A percentile compares a stretch with the other conserved stretches of the same genome.
phyloP scores from a whole-genome alignment of 2,888 invertebrate species.

The Ecliptopera silaceata region DNA sequence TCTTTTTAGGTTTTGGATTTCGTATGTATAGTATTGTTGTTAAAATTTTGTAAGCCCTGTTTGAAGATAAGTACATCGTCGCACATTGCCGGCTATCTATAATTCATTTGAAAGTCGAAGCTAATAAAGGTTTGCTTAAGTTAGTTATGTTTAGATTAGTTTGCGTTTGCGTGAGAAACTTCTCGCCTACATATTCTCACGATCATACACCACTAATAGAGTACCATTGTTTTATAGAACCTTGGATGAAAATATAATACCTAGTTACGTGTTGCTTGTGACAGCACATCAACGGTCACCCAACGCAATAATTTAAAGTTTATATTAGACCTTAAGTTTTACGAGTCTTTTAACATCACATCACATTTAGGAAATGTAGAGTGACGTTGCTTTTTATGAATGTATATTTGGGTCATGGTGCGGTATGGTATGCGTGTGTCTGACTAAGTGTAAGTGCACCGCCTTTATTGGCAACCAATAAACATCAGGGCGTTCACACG shows the following conservation, averaged over 20 bases:
- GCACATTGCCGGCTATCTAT: slow-evolving; percentile 21
- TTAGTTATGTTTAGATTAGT: slow-evolving; percentile 9
- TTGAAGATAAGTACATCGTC: too few relatives aligned
- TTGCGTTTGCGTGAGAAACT: slow-evolving; percentile 39
- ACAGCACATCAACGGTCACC: not conserved
- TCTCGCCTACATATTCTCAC: slow-evolving; percentile 38
- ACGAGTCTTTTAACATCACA: too few relatives aligned
- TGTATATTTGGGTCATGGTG: too few relatives aligned
- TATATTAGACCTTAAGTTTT: too few relatives aligned
- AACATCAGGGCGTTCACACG: slow-evolving; percentile 19
- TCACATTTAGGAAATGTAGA: too few relatives aligned
- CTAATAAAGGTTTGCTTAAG: slow-evolving; percentile 7
- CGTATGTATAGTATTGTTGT: too few relatives aligned
- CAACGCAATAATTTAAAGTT: not conserved
- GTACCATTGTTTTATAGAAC: not conserved
- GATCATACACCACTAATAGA: slow-evolving; percentile 20
- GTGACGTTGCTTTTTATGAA: too few relatives aligned
- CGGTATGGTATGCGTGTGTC: not conserved
- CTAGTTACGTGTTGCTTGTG: not conserved
- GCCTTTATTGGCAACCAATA: not conserved
- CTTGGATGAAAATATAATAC: not conserved
- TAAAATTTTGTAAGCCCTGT: too few relatives aligned
- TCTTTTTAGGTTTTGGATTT: too few relatives aligned
- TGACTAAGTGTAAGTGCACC: not conserved
- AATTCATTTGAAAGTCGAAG: slow-evolving; percentile 17